Evolutionary conservation across 2,797 vertebrate species (phyloP).

Genomic region (Fratercula arctica): DNA sequence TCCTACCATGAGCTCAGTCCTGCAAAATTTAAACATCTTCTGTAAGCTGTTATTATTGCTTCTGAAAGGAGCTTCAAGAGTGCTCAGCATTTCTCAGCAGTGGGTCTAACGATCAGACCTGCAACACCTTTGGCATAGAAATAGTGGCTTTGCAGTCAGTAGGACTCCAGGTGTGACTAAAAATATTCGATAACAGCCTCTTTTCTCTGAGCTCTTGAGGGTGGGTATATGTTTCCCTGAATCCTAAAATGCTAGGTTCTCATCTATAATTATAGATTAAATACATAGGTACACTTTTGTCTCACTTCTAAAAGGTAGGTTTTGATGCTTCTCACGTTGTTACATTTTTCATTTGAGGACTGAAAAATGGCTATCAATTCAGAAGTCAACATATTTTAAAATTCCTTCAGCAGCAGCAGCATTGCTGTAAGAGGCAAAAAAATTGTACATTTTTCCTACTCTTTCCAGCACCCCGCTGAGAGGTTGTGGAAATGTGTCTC

Average conservation of each 20-base stretch:
- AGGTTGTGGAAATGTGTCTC: not conserved
- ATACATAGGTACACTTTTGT: not conserved
- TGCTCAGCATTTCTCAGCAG: not conserved
- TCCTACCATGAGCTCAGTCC: not conserved
- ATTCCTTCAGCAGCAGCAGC: not conserved
- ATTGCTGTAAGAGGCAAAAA: not conserved
- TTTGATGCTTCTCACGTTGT: not conserved
- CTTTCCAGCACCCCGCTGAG: not conserved
- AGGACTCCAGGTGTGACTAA: not conserved
- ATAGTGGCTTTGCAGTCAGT: not conserved
- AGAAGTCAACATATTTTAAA: not conserved
- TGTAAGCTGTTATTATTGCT: not conserved
- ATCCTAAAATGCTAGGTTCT: not conserved
- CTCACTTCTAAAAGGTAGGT: not conserved
- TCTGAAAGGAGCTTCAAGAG: not conserved
- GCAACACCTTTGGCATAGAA: not conserved
- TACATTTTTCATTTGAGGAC: not conserved
- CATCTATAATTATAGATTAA: not conserved
- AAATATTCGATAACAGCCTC: not conserved
- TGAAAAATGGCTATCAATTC: not conserved
- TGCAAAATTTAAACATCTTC: not conserved
- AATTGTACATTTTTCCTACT: not conserved
- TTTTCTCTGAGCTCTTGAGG: not conserved
- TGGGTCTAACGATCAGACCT: not conserved
- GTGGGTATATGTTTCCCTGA: not conserved